Evolutionary conservation across 2,797 vertebrate species (phyloP).

Genomic region (Gymnopithys bicolor): DNA sequence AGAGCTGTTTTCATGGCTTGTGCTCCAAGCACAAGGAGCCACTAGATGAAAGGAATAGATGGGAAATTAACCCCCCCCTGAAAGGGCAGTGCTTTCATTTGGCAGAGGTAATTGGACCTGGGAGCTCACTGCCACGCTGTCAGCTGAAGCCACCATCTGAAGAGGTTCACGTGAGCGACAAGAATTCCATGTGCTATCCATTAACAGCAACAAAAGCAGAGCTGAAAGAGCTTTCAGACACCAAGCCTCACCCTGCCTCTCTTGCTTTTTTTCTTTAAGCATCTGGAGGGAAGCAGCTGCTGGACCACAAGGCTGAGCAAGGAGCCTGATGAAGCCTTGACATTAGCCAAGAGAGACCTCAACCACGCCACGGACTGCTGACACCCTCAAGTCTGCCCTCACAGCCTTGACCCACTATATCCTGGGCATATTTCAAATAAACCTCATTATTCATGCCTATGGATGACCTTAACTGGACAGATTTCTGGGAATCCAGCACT

Average conservation of each 20-base stretch:
- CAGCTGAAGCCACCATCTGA: neutral
- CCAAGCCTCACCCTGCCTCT: neutral
- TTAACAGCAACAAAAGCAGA: neutral
- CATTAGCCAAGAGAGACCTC: neutral
- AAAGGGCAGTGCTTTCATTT: neutral
- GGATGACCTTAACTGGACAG: neutral
- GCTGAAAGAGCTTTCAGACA: neutral
- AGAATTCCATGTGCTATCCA: neutral
- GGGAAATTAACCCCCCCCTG: neutral
- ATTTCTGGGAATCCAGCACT: neutral
- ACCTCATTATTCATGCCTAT: neutral
- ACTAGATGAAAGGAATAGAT: neutral
- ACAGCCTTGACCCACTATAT: neutral
- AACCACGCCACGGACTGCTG: neutral
- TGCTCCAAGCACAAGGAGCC: neutral
- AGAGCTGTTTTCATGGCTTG: constrained; percentile 6
- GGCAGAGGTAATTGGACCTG: neutral
- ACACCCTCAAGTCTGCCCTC: neutral
- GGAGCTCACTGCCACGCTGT: neutral
- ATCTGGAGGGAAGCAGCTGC: neutral
- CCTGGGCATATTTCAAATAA: neutral
- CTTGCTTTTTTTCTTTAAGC: neutral
- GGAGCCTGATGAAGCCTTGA: neutral
- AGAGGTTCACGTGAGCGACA: neutral
- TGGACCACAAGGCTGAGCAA: neutral